These are phyloP conservation scores for Philereme vetulata DNA, from an alignment of 2,888 invertebrate genomes.

Conservation along the genomic window DNA sequence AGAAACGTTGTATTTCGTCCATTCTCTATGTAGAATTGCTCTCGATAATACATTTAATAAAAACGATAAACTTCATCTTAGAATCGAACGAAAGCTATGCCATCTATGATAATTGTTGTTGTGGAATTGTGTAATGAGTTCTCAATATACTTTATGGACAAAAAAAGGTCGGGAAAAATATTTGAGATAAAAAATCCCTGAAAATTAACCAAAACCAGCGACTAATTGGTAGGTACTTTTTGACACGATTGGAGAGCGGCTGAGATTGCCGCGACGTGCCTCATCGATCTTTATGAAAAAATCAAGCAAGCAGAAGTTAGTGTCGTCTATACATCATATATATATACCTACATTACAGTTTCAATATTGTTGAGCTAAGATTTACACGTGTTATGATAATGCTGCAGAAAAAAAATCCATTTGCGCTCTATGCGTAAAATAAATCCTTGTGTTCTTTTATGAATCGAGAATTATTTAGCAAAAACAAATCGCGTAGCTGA, in stretches of 20 bases:
- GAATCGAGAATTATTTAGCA: no score
- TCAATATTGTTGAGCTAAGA: conserved; percentile 10
- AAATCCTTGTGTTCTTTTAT: no score
- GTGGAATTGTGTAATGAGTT: no score
- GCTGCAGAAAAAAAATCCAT: neutral
- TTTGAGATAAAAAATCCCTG: neutral
- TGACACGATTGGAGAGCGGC: conserved; percentile 13
- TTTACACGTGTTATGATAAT: conserved; percentile 11
- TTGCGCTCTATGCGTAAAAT: neutral
- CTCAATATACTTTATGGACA: no score
- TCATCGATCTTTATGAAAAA: conserved; percentile 17
- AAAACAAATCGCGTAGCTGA: no score
- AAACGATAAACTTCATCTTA: no score
- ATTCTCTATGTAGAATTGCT: no score
- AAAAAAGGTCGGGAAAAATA: neutral
- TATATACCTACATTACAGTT: conserved; percentile 2
- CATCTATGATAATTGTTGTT: no score
- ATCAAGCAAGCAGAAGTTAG: conserved; percentile 1
- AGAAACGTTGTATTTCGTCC: no score
- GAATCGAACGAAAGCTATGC: no score
- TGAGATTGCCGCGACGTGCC: conserved; percentile 17
- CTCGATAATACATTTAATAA: no score
- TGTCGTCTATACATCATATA: conserved; percentile 5
- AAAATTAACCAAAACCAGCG: conserved; percentile 8
- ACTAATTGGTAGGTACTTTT: conserved; percentile 23